Evolutionary conservation across 2,113 vertebrate genomes (phyloP).

Genomic region (Aleadryas rufinucha): DNA sequence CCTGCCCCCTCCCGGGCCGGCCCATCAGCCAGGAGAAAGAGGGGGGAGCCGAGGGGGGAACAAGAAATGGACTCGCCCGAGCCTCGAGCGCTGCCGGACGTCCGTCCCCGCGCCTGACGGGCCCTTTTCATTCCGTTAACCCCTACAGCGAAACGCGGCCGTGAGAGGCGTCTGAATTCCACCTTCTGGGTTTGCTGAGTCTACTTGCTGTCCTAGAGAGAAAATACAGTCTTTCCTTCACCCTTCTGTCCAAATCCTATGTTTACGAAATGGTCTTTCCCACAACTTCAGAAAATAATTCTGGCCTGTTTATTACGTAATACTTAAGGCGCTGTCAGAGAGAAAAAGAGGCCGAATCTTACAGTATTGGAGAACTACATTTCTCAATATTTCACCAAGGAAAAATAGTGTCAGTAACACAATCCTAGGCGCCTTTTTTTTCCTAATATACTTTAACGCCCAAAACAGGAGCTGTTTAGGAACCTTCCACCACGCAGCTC

Average conservation of each 20-base stretch:
- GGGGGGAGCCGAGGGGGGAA: accelerated
- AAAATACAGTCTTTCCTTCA: too few species aligned
- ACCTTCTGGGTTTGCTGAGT: accelerated
- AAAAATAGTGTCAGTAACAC: not conserved
- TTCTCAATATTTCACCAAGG: not conserved
- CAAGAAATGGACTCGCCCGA: accelerated
- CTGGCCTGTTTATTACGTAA: too few species aligned
- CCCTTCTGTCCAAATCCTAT: not conserved
- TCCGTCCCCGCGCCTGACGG: accelerated
- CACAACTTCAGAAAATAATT: not conserved
- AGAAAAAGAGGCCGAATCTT: not conserved
- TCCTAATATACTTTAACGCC: not conserved
- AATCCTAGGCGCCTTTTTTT: not conserved
- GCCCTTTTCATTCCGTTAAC: accelerated
- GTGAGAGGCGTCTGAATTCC: accelerated
- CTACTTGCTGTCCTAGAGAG: accelerated
- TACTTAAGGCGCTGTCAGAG: not conserved
- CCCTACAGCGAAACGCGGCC: accelerated
- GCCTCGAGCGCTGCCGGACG: accelerated
- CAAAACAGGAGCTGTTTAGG: not conserved
- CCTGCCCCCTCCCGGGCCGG: not conserved
- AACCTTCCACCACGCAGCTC: not conserved
- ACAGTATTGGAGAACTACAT: not conserved
- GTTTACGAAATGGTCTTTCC: not conserved
- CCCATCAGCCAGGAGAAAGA: not conserved